These are phyloP conservation scores for Epistrophe grossulariae DNA, from an alignment of 2,888 invertebrate genomes.

Conservation along the genomic window DNA sequence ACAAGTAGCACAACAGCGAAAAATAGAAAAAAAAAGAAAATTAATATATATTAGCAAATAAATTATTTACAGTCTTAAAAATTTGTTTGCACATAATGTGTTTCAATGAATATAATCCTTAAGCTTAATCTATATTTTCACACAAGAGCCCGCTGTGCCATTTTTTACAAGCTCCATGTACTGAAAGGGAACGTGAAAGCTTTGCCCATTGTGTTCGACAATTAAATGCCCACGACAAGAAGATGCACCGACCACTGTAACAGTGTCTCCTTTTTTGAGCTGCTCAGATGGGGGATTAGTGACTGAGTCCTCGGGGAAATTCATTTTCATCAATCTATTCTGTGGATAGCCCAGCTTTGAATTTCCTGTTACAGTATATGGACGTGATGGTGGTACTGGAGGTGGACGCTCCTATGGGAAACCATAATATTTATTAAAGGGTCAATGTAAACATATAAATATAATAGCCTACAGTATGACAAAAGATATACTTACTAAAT, in stretches of 20 bases:
- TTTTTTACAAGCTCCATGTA: conserved; percentile 88
- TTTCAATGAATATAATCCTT: conserved; percentile 53
- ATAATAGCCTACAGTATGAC: not conserved
- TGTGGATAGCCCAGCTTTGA: conserved; percentile 97
- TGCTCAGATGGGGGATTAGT: conserved; percentile 83
- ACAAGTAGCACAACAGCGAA: conserved; percentile 28
- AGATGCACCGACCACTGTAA: conserved; percentile 94
- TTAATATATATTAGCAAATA: conserved; percentile 53
- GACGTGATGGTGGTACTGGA: conserved; percentile 94
- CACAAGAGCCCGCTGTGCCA: conserved; percentile 76
- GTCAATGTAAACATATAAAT: not conserved
- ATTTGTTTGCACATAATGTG: conserved; percentile 56
- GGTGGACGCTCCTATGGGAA: conserved; percentile 92
- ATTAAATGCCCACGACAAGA: conserved; percentile 93
- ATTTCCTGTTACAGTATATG: conserved; percentile 95
- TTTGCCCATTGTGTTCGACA: conserved; percentile 91
- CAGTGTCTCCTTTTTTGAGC: conserved; percentile 92
- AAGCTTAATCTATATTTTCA: conserved; percentile 77
- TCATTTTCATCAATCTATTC: conserved; percentile 94
- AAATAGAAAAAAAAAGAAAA: conserved; percentile 2
- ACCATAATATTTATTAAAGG: conserved; percentile 61
- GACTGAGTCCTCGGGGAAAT: conserved; percentile 88
- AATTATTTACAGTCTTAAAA: conserved; percentile 81
- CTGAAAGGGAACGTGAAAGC: conserved; percentile 92
- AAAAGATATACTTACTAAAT: conserved; percentile 88